A percentile compares a stretch with the other conserved stretches of the same genome.
Conservation (phyloP, 2,113 vertebrate species). For the Hystrix cristata region DNA sequence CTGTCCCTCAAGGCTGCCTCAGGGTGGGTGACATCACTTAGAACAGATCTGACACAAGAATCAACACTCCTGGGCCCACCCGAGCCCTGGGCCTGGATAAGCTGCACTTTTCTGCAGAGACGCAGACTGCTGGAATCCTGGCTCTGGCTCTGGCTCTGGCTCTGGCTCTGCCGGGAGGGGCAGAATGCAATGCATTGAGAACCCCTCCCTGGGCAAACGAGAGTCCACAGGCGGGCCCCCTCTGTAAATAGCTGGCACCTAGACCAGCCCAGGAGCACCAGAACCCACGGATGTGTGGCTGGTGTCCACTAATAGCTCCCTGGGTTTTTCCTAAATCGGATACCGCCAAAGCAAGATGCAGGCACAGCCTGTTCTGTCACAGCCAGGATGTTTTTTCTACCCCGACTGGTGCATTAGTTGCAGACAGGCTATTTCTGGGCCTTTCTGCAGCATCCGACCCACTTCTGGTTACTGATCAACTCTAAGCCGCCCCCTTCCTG, state of each 20-base stretch:
- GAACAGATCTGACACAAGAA: neutral
- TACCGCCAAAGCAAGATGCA: neutral
- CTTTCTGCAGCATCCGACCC: neutral
- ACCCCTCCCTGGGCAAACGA: neutral
- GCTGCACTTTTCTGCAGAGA: neutral
- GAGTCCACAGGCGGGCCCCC: neutral
- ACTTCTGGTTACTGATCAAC: slow-evolving; percentile 30
- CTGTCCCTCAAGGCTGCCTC: neutral
- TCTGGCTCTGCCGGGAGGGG: neutral
- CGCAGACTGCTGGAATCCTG: neutral
- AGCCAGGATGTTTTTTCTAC: neutral
- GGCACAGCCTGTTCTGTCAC: neutral
- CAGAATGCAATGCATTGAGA: neutral
- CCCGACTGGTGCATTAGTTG: neutral
- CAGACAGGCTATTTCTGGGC: neutral
- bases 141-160: neutral
- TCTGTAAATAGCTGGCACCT: neutral
- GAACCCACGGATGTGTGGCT: neutral
- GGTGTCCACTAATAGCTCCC: neutral
- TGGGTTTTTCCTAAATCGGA: neutral
- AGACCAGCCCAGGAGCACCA: neutral
- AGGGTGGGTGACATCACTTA: neutral
- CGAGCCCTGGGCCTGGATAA: neutral
- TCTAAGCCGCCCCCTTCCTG: neutral
- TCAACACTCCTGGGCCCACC: neutral